Evolutionary conservation across 2,888 invertebrate species (phyloP).

Genomic region (Meliscaeva auricollis): DNA sequence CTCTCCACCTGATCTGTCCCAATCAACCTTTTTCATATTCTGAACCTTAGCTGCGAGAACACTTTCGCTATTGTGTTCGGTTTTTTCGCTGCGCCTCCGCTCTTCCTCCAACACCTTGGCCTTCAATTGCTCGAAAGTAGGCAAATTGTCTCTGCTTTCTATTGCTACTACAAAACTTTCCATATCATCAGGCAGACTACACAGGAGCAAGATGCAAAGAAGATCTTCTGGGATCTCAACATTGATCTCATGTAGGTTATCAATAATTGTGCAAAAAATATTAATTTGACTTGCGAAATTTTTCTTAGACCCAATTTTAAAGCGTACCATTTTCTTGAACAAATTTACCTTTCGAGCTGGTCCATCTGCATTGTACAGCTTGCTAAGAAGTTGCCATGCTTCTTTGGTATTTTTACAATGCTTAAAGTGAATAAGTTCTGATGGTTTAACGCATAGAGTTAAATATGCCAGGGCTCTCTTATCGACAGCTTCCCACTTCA

Average conservation of each 20-base stretch:
- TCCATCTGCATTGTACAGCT: slow-evolving; percentile 61
- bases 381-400: slow-evolving; percentile 44
- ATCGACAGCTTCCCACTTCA: slow-evolving; percentile 7
- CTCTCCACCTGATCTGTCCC: not conserved
- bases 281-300: slow-evolving; percentile 5
- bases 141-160: slow-evolving; percentile 3
- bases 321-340: slow-evolving; percentile 32
- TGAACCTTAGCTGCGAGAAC: not conserved
- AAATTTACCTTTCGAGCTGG: slow-evolving; percentile 64
- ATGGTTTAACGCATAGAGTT: slow-evolving; percentile 7
- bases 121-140: slow-evolving; percentile 12
- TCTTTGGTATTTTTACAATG: slow-evolving; percentile 4
- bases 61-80: not conserved
- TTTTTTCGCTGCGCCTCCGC: not conserved
- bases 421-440: slow-evolving; percentile 13
- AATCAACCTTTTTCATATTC: not conserved
- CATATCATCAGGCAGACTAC: slow-evolving; percentile 2
- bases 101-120: slow-evolving; percentile 11
- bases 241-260: slow-evolving; percentile 3
- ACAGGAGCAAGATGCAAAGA: slow-evolving; percentile 4
- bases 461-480: slow-evolving; percentile 20
- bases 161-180: slow-evolving; percentile 10
- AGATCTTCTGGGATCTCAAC: slow-evolving; percentile 6
- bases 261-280: slow-evolving; percentile 10
- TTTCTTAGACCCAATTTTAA: slow-evolving; percentile 4